phyloP scores from a whole-genome alignment of 2,797 vertebrate genomes.

The Sebastes ruberrimus region DNA sequence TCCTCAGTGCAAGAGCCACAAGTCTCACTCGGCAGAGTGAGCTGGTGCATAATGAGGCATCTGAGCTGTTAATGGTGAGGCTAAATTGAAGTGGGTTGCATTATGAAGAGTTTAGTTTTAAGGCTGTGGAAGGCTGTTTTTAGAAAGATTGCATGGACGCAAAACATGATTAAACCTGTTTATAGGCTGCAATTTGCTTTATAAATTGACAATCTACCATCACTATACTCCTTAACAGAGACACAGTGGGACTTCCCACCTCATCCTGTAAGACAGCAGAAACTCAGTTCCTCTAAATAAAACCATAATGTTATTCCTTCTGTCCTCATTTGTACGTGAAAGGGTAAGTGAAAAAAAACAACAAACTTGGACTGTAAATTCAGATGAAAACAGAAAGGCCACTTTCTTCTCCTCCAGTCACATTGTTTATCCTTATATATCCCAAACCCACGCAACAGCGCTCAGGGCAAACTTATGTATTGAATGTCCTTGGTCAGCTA shows the following conservation, averaged over 20 bases:
- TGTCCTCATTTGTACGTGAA: slow-evolving; percentile 1
- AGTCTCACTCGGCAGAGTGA: slow-evolving; percentile 12
- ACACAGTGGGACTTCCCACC: not conserved
- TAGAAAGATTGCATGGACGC: not conserved
- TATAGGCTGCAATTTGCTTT: not conserved
- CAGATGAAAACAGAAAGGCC: slow-evolving; percentile 12
- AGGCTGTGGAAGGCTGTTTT: not conserved
- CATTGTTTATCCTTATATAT: slow-evolving; percentile 19
- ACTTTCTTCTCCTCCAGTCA: not conserved
- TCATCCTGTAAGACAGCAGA: slow-evolving; percentile 11
- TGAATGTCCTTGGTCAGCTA: slow-evolving; percentile 29
- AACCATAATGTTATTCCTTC: not conserved
- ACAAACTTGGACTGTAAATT: slow-evolving; percentile 24
- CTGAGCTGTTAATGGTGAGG: slow-evolving; percentile 22
- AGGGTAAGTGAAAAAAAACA: slow-evolving; percentile 20
- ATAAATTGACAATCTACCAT: not conserved
- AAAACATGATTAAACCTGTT: not conserved
- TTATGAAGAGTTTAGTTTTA: not conserved
- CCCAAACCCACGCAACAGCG: slow-evolving; percentile 30
- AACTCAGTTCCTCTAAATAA: slow-evolving; percentile 17
- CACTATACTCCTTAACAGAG: not conserved
- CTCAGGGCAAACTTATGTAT: slow-evolving; percentile 12
- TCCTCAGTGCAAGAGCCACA: not conserved
- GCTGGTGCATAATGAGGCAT: slow-evolving; percentile 30
- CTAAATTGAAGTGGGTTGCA: slow-evolving; percentile 20